Evolutionary conservation across 2,113 vertebrate genomes (phyloP), one percentile per base, ranked within the genome.

Genomic region (Leptobrachium leishanense): DNA sequence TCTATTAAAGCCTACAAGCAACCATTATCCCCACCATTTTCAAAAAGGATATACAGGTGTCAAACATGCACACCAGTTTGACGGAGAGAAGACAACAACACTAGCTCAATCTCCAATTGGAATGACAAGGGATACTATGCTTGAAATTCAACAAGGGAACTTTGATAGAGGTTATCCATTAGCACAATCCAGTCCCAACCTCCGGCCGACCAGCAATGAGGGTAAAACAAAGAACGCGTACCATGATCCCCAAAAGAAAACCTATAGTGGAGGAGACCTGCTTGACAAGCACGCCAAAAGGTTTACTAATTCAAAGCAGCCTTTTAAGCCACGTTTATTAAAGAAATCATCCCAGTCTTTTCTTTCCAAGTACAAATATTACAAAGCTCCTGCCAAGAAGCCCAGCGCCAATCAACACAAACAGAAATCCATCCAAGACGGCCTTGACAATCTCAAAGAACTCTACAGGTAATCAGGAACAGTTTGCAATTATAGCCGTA

Each of bases 221-320:
- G 0, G 0, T 13, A 77, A 31, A 13, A 79, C 2, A 12, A 86
- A 75, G 53, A 82, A 75, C 8, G 4, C 42, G 2, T 82, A 76
- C 81, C 80, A 81, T 66, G 83, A 62, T 3, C 69, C 77, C 15
- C 20, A 42, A 64, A 84, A 75, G 63, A 85, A 86, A 78, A 72
- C 40, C 40, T 66, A 4, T 8, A 82, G 53, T 54, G 79, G 50
- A 15, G 79, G 50, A 15, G 73, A 89, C 15, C 68, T 89, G 50
- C 85, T 89, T 65, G 77, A 86, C n/a, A 89, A 82, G 80, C 84
- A 89, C 39, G 80, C 74, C 0, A 5, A 40, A 63, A 86, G 75
- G 63, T 87, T 88, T 70, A 85, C 82, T 50, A 75, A 81, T 76
- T 59, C 66, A 66, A 73, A 72, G 0, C 62, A 84, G 12, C 0